phyloP scores from a whole-genome alignment of 30 jellyfish, hydroid and myxozoan species.

The Rhopilema esculentum region DNA sequence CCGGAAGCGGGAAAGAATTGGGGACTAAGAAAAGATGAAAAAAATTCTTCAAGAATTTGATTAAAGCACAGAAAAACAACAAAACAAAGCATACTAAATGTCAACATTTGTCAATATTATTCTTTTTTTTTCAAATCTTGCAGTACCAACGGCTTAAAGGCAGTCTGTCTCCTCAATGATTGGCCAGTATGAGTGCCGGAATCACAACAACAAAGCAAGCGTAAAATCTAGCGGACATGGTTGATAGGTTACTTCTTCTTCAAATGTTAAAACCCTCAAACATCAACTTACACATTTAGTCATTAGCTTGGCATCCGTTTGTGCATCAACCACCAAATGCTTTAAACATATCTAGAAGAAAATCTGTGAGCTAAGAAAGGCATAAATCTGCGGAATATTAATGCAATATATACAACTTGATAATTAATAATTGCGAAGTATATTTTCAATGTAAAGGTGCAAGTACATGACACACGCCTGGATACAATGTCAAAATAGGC shows the following conservation, averaged over 20 bases:
- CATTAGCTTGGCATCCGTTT: slow-evolving; percentile 43
- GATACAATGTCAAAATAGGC: too few species aligned
- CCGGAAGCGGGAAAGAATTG: slow-evolving; percentile 49
- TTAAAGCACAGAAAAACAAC: neutral
- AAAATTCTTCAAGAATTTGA: neutral
- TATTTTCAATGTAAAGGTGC: too few species aligned
- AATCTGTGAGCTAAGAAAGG: neutral
- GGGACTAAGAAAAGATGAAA: slow-evolving; percentile 1
- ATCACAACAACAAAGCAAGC: too few species aligned
- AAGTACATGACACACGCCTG: too few species aligned
- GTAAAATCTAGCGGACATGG: too few species aligned
- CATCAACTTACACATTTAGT: slow-evolving; percentile 32
- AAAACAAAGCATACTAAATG: neutral
- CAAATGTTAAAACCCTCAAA: neutral
- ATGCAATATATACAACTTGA: neutral
- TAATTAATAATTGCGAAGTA: too few species aligned
- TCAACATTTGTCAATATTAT: too few species aligned
- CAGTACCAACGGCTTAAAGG: too few species aligned
- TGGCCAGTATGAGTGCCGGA: too few species aligned
- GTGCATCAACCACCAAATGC: slow-evolving; percentile 44
- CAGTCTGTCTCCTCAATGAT: too few species aligned
- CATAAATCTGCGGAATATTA: neutral
- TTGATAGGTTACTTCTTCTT: too few species aligned
- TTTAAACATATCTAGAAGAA: slow-evolving; percentile 13
- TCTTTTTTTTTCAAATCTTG: too few species aligned